Conservation (phyloP, 2,797 vertebrate species). For the Lindbergichthys nudifrons region DNA sequence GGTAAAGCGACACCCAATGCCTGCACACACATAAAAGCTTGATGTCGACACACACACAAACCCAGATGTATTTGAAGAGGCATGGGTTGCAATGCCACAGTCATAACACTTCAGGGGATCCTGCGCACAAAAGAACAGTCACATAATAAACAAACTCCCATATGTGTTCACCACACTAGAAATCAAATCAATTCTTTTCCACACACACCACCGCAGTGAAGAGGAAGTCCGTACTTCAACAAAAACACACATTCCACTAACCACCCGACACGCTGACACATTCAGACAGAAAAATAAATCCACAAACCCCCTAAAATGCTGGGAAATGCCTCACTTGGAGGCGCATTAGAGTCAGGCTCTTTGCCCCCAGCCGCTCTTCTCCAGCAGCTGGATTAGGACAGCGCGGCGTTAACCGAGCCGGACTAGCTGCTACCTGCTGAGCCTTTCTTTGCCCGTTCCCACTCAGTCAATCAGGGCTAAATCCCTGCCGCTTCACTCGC, state of each 20-base stretch:
- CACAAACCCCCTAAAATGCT: constrained; percentile 49
- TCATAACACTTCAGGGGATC: constrained; percentile 59
- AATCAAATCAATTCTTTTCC: constrained; percentile 52
- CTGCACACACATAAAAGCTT: neutral
- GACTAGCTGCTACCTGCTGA: constrained; percentile 76
- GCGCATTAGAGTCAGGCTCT: constrained; percentile 64
- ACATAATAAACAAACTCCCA: constrained; percentile 56
- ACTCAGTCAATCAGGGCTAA: constrained; percentile 73
- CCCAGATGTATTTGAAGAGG: constrained; percentile 34
- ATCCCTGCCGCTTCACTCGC: constrained; percentile 69
- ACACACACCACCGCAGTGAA: constrained; percentile 16
- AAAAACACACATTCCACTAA: constrained; percentile 61
- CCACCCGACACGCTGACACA: constrained; percentile 23
- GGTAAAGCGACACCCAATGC: constrained; percentile 29
- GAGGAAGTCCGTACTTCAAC: constrained; percentile 43
- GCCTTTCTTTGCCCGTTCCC: constrained; percentile 65
- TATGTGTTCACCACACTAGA: constrained; percentile 52
- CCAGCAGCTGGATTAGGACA: constrained; percentile 65
- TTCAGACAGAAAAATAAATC: constrained; percentile 61
- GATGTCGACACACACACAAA: constrained; percentile 15
- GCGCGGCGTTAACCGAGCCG: constrained; percentile 46
- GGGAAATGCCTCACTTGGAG: constrained; percentile 59
- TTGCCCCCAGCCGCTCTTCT: constrained; percentile 45
- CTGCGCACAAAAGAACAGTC: constrained; percentile 41
- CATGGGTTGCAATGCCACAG: constrained; percentile 35